Evolutionary conservation across 2,888 invertebrate species (phyloP), one percentile per base, ranked within the genome.

Genomic region (Cylindroiulus punctatus): DNA sequence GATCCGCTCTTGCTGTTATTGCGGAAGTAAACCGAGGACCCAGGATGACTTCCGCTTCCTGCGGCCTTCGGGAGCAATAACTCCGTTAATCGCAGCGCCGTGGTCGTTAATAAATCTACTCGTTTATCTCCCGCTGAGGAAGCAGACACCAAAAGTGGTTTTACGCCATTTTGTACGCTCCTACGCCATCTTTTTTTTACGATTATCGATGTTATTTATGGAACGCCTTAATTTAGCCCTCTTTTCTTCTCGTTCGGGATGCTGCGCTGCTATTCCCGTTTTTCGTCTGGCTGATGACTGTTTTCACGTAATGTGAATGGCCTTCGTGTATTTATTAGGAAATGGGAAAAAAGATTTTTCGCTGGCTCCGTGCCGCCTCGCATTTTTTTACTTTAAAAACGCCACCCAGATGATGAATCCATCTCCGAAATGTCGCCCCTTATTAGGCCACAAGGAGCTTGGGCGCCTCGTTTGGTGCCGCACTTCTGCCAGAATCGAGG

Each of bases 221-320:
- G 52, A 52, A 7, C 52, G 52, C 52, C 52, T 52, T n/a, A n/a
- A 7, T 52, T 52, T 52, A 52, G 52, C n/a, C 52, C n/a, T 52
- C 52, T 52, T 52, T 52, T 52, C 52, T n/a, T n/a, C 52, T 52
- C n/a, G n/a, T 52, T 52, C 7, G 2, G 52, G 52, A 52, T 52
- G 52, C n/a, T 52, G 52, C 0, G 19, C n/a, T n/a, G 52, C 52
- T n/a, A 52, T 52, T 52, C 10, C n/a, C 14, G 52, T 52, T 52
- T 4, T 8, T 19, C n/a, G 52, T 52, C n/a, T 52, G 52, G 52
- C n/a, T 52, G 52, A 52, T 52, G 52, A 52, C 52, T 52, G 52
- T 52, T 52, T 52, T 52, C n/a, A n/a, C n/a, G 52, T n/a, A 52
- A 52, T 52, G 52, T 52, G 52, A 52, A 52, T 52, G 52, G 52